Base-by-base conservation (phyloP, 2,113 vertebrate species). In the Dipodomys stephensi region DNA sequence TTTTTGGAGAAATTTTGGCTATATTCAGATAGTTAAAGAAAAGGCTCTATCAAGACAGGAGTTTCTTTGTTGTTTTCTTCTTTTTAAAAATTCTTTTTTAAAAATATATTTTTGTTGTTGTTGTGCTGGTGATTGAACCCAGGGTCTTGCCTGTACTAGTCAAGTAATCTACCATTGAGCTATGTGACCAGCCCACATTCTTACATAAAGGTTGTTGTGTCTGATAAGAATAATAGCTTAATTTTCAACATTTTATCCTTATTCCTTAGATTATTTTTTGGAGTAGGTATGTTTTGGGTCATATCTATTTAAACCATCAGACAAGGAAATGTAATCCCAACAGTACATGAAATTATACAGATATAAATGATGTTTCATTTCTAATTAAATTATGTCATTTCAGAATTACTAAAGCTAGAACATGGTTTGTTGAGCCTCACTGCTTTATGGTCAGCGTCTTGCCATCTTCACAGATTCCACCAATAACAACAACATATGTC, bases 381-480 rank as follows among this genome's bases (percentile, higher is more conserved):
- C 22, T 89, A 94, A 90, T 92, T 95, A 79, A 87, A 20, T 68
- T 64, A 85, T 62, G 30, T 72, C 27, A 67, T 91, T 90, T 79
- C 80, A 92, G 85, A 83, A 30, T 76, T 81, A 13, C 57, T 44
- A 62, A 77, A 91, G 44, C 32, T 92, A 72, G 82, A 96, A 82
- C 46, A 44, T 62, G 35, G 39, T 82, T 92, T 85, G 5, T 79
- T 71, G 92, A 30, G 39, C 22, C 53, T 57, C n/a, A 67, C 19
- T 82, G 44, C 5, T 87, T 74, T 39, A 67, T 32, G 9, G n/a
- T 49, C 22, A 8, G n/a, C 67, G 78, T 27, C 2, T 27, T 22
- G 73, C 19, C 6, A 77, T 44, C 16, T 57, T 83, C 28, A 90
- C 44, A 73, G 3, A 74, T 20, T 6, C 22, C 7, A 69, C 22